A percentile compares a stretch with the other conserved stretches of the same genome.
These are phyloP conservation scores for Drosophila bunnanda DNA, from an alignment of 2,888 invertebrate genomes.

Conservation along the genomic window DNA sequence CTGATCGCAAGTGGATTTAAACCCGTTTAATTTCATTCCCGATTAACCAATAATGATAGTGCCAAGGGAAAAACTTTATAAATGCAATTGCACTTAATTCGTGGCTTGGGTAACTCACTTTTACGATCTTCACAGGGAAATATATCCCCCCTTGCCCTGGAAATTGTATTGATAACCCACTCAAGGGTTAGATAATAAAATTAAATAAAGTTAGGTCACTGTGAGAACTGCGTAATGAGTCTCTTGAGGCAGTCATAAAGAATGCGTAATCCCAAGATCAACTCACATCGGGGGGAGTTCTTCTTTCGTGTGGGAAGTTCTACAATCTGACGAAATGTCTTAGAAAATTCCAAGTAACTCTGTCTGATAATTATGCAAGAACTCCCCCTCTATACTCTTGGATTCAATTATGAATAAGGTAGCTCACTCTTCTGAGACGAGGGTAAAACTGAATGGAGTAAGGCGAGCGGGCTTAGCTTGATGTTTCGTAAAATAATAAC, in stretches of 20 bases:
- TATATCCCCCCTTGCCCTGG: slow-evolving; percentile 25
- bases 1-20: slow-evolving; percentile 57
- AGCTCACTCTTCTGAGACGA: not conserved
- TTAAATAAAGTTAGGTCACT: slow-evolving; percentile 31
- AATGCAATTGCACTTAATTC: slow-evolving; percentile 47
- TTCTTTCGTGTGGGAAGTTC: slow-evolving; percentile 20
- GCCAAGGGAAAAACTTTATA: slow-evolving; percentile 19
- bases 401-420: slow-evolving; percentile 18
- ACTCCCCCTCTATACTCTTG: not conserved
- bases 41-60: slow-evolving; percentile 75
- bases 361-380: slow-evolving; percentile 19
- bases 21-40: slow-evolving; percentile 71
- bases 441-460: slow-evolving; percentile 9
- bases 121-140: slow-evolving; percentile 48
- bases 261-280: slow-evolving; percentile 15
- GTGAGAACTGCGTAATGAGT: slow-evolving; percentile 37
- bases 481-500: slow-evolving; percentile 25
- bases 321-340: slow-evolving; percentile 18
- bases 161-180: slow-evolving; percentile 60
- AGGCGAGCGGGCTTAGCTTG: slow-evolving; percentile 4
- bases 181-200: slow-evolving; percentile 23
- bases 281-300: slow-evolving; percentile 1
- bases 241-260: slow-evolving; percentile 10
- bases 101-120: slow-evolving; percentile 41
- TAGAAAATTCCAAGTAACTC: slow-evolving; percentile 10